A percentile compares a stretch with the other conserved stretches of the same genome.
Conservation (phyloP, 2,113 vertebrate species). For the Amblyopsis rosae region DNA sequence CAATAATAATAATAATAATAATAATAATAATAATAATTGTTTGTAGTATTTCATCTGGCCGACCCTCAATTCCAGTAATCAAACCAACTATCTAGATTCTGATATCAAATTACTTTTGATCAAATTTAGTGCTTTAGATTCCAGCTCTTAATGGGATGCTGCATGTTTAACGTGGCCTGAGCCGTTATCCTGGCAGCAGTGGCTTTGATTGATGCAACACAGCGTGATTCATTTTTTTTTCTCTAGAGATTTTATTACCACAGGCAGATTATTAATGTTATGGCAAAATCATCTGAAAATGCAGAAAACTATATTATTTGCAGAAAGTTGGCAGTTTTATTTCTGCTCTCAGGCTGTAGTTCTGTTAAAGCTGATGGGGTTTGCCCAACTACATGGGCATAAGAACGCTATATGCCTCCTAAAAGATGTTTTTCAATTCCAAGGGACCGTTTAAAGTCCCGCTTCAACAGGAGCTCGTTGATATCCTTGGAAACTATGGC, state of each 20-base stretch:
- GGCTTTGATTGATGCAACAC: neutral
- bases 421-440: conserved; percentile 13
- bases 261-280: neutral
- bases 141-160: neutral
- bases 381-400: conserved; percentile 47
- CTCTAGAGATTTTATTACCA: neutral
- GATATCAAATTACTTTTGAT: neutral
- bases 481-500: conserved; percentile 33
- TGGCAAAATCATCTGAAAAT: conserved; percentile 1
- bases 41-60: neutral
- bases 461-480: conserved; percentile 11
- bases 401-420: conserved; percentile 29
- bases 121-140: neutral
- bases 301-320: neutral
- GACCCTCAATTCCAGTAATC: neutral
- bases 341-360: conserved; percentile 25
- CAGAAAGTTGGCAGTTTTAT: neutral
- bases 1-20: too few relatives aligned
- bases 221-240: conserved; percentile 20
- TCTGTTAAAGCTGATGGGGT: conserved; percentile 22
- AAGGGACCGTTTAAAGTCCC: conserved; percentile 1
- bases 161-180: neutral
- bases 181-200: neutral
- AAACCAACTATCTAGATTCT: neutral
- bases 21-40: too few relatives aligned